Percentiles rank a stretch among this genome's conserved stretches.
Evolutionary conservation across 1,140 invertebrate genomes (phyloP).

Genomic region (Nephotettix cincticeps): DNA sequence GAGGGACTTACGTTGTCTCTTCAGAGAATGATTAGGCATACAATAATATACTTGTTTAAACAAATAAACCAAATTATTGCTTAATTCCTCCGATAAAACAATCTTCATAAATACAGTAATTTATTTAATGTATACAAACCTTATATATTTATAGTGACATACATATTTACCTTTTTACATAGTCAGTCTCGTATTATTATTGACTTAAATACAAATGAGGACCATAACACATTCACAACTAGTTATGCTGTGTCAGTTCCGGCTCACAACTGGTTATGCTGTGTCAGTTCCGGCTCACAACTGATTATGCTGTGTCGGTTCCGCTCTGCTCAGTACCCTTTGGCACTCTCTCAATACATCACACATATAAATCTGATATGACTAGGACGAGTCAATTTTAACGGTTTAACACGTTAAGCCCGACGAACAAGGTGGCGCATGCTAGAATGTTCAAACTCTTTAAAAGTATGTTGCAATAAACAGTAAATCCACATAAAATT

Average conservation of each 20-base stretch:
- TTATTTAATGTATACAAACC: background rate
- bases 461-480: too few species aligned
- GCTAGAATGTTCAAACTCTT: too few species aligned
- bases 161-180: slow-evolving; percentile 10
- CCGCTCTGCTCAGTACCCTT: background rate
- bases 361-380: slow-evolving; percentile 5
- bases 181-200: slow-evolving; percentile 18
- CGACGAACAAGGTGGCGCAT: too few species aligned
- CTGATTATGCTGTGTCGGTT: background rate
- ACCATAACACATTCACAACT: background rate
- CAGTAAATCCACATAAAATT: too few species aligned
- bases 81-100: background rate
- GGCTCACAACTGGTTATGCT: background rate
- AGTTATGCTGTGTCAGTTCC: background rate
- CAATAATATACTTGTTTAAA: background rate
- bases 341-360: slow-evolving; percentile 17
- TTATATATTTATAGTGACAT: slow-evolving; percentile 4
- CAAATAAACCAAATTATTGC: slow-evolving; percentile 9
- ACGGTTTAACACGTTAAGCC: too few species aligned
- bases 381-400: background rate
- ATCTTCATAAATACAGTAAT: background rate
- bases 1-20: too few species aligned
- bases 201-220: slow-evolving; percentile 4
- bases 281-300: background rate
- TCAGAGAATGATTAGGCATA: too few species aligned